Conservation (phyloP, 2,113 vertebrate species). For the Pterocles burchelli region DNA sequence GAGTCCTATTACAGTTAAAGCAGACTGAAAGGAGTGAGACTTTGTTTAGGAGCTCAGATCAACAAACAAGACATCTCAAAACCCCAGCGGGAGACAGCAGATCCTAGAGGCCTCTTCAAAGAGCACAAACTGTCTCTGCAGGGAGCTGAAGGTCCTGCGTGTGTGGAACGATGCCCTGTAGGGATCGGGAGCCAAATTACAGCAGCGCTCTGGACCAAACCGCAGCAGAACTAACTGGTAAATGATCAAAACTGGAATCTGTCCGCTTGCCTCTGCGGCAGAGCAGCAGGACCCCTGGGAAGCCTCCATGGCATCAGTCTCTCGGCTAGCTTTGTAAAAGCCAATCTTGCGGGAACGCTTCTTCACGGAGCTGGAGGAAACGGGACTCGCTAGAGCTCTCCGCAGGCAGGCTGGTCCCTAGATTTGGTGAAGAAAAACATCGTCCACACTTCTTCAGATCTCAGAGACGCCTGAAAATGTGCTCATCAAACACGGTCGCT, state of each 20-base stretch:
- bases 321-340: constrained; percentile 10
- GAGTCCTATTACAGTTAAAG: constrained; percentile 74
- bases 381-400: background rate
- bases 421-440: background rate
- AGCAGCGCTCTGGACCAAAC: background rate
- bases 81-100: constrained; percentile 33
- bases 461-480: background rate
- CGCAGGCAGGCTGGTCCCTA: background rate
- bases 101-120: constrained; percentile 18
- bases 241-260: background rate
- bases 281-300: background rate
- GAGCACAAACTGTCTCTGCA: background rate
- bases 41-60: constrained; percentile 48
- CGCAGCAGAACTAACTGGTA: background rate
- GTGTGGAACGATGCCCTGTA: background rate
- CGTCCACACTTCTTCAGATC: background rate
- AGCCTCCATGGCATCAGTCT: background rate
- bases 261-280: background rate
- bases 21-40: constrained; percentile 63
- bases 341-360: background rate
- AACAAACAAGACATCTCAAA: constrained; percentile 37
- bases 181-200: background rate
- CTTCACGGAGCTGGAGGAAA: background rate
- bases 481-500: constrained; percentile 42
- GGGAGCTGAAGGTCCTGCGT: background rate